phyloP scores from a whole-genome alignment of 2,113 vertebrate genomes.

The Taxidea taxus region DNA sequence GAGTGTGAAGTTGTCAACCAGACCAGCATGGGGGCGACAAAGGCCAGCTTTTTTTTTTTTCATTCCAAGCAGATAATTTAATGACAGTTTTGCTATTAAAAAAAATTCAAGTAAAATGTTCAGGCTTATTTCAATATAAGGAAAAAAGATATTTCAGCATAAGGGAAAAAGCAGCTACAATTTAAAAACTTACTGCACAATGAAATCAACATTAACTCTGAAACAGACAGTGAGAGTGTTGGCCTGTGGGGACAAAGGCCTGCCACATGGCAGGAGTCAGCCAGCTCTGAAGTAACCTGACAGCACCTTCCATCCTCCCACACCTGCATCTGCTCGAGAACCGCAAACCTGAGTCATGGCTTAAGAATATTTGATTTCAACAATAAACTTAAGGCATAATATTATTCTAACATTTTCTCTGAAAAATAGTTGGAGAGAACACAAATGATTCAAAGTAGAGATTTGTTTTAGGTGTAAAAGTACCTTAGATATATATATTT shows the following conservation, averaged over 20 bases:
- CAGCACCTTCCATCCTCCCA: neutral
- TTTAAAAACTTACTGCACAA: neutral
- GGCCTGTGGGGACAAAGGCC: neutral
- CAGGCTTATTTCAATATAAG: neutral
- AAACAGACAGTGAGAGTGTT: neutral
- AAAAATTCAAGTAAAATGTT: constrained; percentile 10
- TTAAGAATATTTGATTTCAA: neutral
- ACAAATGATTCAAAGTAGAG: neutral
- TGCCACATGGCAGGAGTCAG: neutral
- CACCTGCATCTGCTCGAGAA: neutral
- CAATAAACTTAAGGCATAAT: neutral
- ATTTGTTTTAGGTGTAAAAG: neutral
- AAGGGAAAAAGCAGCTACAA: neutral
- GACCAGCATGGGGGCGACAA: neutral
- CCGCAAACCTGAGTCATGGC: neutral
- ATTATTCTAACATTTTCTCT: neutral
- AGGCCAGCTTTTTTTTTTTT: neutral
- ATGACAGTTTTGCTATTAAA: neutral
- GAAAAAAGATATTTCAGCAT: neutral
- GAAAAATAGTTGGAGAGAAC: neutral
- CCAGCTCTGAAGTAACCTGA: neutral
- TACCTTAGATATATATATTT: neutral
- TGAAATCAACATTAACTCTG: neutral
- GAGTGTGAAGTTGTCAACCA: neutral
- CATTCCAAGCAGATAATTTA: constrained; percentile 28